phyloP scores from a whole-genome alignment of 2,888 invertebrate genomes.

The Pediacus dermestoides region DNA sequence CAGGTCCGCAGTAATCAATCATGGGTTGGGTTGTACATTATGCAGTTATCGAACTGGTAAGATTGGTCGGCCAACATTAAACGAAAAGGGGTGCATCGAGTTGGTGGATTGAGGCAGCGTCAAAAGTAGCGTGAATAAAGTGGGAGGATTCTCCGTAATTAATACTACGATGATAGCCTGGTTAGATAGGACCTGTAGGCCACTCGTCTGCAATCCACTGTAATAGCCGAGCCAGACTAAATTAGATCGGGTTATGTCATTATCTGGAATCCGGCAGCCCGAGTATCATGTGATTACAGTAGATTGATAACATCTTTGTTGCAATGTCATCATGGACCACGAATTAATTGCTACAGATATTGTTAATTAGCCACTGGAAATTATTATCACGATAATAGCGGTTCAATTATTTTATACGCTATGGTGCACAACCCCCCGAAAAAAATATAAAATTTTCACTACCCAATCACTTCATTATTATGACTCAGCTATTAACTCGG shows the following conservation, averaged over 20 bases:
- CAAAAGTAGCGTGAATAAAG: constrained; percentile 22
- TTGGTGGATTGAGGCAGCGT: too few species aligned
- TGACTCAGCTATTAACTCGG: too few species aligned
- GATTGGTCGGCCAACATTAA: too few species aligned
- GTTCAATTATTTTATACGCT: constrained; percentile 26
- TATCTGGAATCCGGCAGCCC: constrained; percentile 38
- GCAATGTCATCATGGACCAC: constrained; percentile 37
- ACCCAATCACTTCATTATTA: too few species aligned
- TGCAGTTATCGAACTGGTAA: constrained; percentile 22
- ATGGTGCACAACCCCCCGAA: too few species aligned
- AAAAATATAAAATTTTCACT: too few species aligned
- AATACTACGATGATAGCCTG: constrained; percentile 27
- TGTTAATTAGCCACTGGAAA: constrained; percentile 34
- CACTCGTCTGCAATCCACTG: constrained; percentile 25
- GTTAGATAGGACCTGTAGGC: constrained; percentile 28
- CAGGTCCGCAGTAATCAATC: constrained; percentile 27
- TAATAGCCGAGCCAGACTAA: constrained; percentile 35
- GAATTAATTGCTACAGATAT: constrained; percentile 40
- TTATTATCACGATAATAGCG: constrained; percentile 28
- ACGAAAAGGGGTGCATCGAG: too few species aligned
- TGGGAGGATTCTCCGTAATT: constrained; percentile 24
- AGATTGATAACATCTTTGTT: constrained; percentile 42
- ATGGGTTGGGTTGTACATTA: constrained; percentile 26
- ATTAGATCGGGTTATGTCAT: constrained; percentile 43
- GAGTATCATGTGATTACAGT: constrained; percentile 40